Conservation (phyloP, 2,888 invertebrate genomes). For the Pantelozetes paolii region DNA sequence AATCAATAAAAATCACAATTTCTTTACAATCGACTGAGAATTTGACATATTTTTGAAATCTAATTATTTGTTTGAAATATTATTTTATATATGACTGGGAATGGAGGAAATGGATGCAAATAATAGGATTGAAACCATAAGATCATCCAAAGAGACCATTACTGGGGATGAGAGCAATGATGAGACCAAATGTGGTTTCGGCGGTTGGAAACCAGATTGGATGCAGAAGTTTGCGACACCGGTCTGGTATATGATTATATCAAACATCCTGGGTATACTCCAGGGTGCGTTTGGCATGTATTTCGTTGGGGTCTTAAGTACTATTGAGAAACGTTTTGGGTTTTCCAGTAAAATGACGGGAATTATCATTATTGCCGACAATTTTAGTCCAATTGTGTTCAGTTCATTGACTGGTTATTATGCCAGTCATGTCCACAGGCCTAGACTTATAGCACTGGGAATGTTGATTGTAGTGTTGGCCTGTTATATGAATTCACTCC, state of each 20-base stretch:
- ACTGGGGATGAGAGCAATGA: neutral
- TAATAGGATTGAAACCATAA: neutral
- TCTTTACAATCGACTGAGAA: no score
- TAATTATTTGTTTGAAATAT: no score
- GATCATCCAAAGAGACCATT: neutral
- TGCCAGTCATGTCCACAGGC: constrained; percentile 42
- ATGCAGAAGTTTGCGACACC: constrained; percentile 45
- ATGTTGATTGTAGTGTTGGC: constrained; percentile 42
- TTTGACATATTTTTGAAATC: neutral
- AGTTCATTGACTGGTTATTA: constrained; percentile 28
- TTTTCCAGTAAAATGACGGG: constrained; percentile 41
- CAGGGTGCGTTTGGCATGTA: constrained; percentile 41
- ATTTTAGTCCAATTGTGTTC: constrained; percentile 17
- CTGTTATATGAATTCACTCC: constrained; percentile 42
- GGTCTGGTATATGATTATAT: constrained; percentile 43
- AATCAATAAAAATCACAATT: neutral
- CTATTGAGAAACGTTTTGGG: constrained; percentile 42
- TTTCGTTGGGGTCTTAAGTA: constrained; percentile 36
- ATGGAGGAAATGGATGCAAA: neutral
- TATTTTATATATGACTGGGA: neutral
- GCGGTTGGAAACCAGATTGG: constrained; percentile 44
- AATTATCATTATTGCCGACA: constrained; percentile 45
- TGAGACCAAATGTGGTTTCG: constrained; percentile 42
- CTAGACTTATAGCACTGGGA: constrained; percentile 40
- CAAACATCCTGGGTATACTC: constrained; percentile 39